Base-by-base conservation (phyloP, 2,888 invertebrate genomes). In the Graphium colonna region DNA sequence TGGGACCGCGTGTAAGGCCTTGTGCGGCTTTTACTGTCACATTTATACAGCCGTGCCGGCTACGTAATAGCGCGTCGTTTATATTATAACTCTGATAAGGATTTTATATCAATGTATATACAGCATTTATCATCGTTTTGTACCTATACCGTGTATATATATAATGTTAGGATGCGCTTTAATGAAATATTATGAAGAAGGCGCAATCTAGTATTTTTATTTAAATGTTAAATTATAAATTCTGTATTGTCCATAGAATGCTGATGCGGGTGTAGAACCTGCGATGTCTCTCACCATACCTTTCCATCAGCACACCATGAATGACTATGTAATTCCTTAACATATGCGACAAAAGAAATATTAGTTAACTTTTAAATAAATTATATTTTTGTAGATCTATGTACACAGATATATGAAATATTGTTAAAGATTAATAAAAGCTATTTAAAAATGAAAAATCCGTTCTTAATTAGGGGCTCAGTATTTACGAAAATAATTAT, bases 231-330 rank as follows among this genome's bases (percentile, higher is more conserved):
- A 65, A 67, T 63, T 62, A 60, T 65, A 52, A 67, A 67, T 75
- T 76, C 70, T 81, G 68, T 79, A 74, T 81, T 82, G 80, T 82
- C 78, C 82, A 69, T 82, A 82, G 82, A 80, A 62, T 70, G 71
- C 74, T 62, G 80, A 81, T 65, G 64, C 73, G 67, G 75, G 73
- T 71, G 51, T 77, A 70, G 70, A 69, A 73, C 71, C 75, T 67
- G 61, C 70, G 77, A 73, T 77, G 78, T 74, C 78, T 63, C 68
- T 77, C 71, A 65, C 69, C 69, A 69, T 77, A 65, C 70, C 75
- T 63, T 60, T 71, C 59, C 65, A 69, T 63, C 77, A 71, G 61
- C 77, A 70, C 62, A 64, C 80, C 68, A 57, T 76, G 75, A 69
- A 73, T 64, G 71, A 74, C 75, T 74, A 79, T 77, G 82, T 82